Percentiles rank a stretch among this genome's conserved stretches.
Conservation (phyloP, 1,140 invertebrate genomes). For the Anastrepha obliqua region DNA sequence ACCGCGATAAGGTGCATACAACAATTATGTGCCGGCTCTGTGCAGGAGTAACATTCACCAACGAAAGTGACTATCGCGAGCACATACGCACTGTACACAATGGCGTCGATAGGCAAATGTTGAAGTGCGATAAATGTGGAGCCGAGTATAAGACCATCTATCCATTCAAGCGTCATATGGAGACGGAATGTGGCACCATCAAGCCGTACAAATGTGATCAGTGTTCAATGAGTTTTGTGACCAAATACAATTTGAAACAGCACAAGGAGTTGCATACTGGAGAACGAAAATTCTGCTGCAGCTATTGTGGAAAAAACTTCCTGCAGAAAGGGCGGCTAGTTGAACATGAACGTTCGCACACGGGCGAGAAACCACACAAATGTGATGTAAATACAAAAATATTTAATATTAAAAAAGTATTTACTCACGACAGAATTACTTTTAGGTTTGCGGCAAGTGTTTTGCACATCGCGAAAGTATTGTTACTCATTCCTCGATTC, state of each 20-base stretch:
- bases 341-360: conserved; percentile 75
- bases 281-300: conserved; percentile 74
- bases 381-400: conserved; percentile 71
- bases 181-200: conserved; percentile 72
- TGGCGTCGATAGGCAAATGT: conserved; percentile 60
- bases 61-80: conserved; percentile 61
- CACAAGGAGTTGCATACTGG: conserved; percentile 75
- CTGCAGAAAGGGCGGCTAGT: conserved; percentile 65
- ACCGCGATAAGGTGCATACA: conserved; percentile 63
- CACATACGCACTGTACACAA: conserved; percentile 65
- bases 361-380: conserved; percentile 75
- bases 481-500: conserved; percentile 73
- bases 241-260: conserved; percentile 63
- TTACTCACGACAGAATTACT: not conserved
- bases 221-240: conserved; percentile 66
- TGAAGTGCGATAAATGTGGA: conserved; percentile 71
- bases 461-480: conserved; percentile 75
- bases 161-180: conserved; percentile 68
- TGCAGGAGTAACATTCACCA: conserved; percentile 53
- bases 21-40: conserved; percentile 58
- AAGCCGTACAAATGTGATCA: conserved; percentile 66
- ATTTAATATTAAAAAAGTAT: not conserved
- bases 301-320: conserved; percentile 74
- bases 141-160: conserved; percentile 70
- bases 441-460: conserved; percentile 75